Base-by-base conservation (phyloP, 2,113 vertebrate species). In the Clarias macrocephalus region DNA sequence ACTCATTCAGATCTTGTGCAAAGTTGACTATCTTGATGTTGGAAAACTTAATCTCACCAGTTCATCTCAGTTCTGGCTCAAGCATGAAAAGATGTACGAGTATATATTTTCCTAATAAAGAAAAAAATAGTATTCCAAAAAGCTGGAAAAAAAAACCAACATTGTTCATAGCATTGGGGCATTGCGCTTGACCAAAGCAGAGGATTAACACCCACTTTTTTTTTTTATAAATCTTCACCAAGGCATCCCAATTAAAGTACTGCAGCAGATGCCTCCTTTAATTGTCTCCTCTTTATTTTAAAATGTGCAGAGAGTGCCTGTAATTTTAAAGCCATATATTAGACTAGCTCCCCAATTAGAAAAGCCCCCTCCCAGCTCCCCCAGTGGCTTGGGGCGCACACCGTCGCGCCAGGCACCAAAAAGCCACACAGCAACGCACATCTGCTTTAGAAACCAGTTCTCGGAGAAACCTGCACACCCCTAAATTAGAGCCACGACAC, bases 321-420 rank as follows among this genome's bases (percentile, higher is more conserved):
- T 95, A 93, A 93, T 95, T 95, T 93, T 83, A 91, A 88, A 89
- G 88, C 89, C 90, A 88, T 89, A 91, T 92, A 93, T 92, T 93
- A 94, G 93, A 89, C 92, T 92, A 92, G 88, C 93, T 93, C 89
- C 93, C 91, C 92, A 94, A 94, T 95, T 94, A 92, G 89, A 93
- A 88, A 48, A 12, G 13, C 42, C 80, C 62, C 52, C 10, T 59
- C n/a, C 79, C 42, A 81, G 4, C 15, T 54, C 77, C 60, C 82
- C 82, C 70, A 63, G 48, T 57, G 70, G 80, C 81, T 79, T 89
- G 90, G 37, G 75, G 76, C 85, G 30, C 76, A 25, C 70, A 56
- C 60, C 80, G 48, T 76, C 54, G 23, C 13, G 21, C 84, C 72
- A 66, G 79, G 63, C 70, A 54, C 79, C 84, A 62, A 57, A 73